These are phyloP conservation scores for Frieseomelitta varia DNA, from an alignment of 1,140 invertebrate genomes.

Conservation along the genomic window DNA sequence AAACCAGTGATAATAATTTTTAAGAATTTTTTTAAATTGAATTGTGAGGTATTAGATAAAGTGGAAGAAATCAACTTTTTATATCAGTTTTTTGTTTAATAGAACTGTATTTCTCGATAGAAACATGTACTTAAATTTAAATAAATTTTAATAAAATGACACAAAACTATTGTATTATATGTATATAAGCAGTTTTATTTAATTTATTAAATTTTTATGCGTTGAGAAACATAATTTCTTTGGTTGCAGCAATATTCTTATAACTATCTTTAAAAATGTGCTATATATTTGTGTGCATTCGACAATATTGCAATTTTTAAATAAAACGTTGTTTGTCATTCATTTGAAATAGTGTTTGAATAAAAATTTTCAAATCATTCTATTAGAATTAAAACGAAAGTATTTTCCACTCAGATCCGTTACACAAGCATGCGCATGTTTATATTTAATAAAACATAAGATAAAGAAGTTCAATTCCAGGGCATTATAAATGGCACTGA, in stretches of 20 bases:
- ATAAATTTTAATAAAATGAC: conserved; percentile 24
- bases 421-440: conserved; percentile 23
- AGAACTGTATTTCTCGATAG: conserved; percentile 11
- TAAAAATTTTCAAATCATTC: background rate
- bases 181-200: conserved; percentile 18
- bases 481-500: conserved; percentile 32
- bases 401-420: conserved; percentile 25
- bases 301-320: background rate
- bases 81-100: conserved; percentile 5
- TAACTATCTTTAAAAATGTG: conserved; percentile 6
- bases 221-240: conserved; percentile 29
- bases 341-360: background rate
- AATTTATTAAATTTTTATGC: conserved; percentile 9
- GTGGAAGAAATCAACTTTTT: conserved; percentile 17
- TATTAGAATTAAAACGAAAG: background rate
- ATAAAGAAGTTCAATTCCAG: conserved; percentile 29
- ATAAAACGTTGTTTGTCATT: background rate
- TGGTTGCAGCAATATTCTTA: conserved; percentile 30
- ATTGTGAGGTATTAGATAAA: background rate
- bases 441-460: background rate
- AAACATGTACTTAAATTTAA: conserved; percentile 15
- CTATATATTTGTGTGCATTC: conserved; percentile 1
- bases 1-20: background rate
- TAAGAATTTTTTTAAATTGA: background rate
- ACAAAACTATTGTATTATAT: conserved; percentile 4